phyloP scores from a whole-genome alignment of 2,113 vertebrate genomes.

The Aegypius monachus region DNA sequence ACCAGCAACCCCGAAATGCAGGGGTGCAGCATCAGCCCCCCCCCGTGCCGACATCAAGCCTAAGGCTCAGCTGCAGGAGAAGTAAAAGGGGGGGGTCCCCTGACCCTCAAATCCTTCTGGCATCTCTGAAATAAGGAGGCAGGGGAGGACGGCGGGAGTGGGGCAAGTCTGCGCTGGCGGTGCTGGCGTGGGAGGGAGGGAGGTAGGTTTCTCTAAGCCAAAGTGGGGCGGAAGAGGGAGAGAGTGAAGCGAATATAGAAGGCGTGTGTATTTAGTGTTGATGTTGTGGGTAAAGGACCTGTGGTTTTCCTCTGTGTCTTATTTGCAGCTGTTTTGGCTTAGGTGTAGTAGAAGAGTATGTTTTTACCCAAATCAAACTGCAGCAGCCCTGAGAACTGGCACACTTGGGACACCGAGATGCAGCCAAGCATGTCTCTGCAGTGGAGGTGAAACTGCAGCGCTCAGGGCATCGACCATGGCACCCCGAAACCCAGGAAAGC shows the following conservation, averaged over 20 bases:
- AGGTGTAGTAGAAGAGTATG: too few species aligned
- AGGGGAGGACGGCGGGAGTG: neutral
- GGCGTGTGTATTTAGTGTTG: fast-evolving
- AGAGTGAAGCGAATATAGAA: neutral
- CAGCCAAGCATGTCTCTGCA: neutral
- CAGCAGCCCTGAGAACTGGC: neutral
- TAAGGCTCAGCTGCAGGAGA: neutral
- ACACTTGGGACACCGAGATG: fast-evolving
- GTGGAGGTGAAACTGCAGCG: neutral
- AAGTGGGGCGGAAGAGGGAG: neutral
- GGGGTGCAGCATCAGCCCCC: neutral
- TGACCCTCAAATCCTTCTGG: neutral
- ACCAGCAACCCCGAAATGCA: too few species aligned
- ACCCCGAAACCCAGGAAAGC: neutral
- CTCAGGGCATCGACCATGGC: fast-evolving
- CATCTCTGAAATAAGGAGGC: neutral
- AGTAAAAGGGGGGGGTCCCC: neutral
- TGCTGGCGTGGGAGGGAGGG: neutral
- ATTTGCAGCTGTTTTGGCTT: neutral
- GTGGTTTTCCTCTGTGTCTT: neutral
- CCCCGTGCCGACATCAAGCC: neutral
- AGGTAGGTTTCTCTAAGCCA: neutral
- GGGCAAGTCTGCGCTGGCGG: too few species aligned
- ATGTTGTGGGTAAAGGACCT: neutral
- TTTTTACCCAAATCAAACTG: neutral